A percentile compares a stretch with the other conserved stretches of the same genome.
Evolutionary conservation across 2,797 vertebrate genomes (phyloP).

Genomic region (Argentina silus): DNA sequence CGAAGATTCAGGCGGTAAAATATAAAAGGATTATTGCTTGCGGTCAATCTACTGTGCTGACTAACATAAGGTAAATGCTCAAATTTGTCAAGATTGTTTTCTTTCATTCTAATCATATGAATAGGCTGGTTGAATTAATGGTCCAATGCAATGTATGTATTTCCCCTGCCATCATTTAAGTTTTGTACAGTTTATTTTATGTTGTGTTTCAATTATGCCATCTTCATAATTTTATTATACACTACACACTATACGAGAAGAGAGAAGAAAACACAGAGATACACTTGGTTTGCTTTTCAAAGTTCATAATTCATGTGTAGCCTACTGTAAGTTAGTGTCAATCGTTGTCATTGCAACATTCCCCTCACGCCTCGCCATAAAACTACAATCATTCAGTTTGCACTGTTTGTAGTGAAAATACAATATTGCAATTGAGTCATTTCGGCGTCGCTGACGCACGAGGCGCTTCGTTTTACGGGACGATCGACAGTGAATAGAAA

Average conservation of each 20-base stretch:
- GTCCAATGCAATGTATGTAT: background rate
- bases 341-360: too few species aligned
- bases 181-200: background rate
- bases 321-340: background rate
- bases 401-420: too few species aligned
- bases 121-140: background rate
- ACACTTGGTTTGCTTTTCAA: background rate
- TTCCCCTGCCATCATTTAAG: background rate
- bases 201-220: background rate
- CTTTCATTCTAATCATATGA: background rate
- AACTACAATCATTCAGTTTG: too few species aligned
- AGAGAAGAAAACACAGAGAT: background rate
- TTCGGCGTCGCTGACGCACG: background rate
- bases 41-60: constrained; percentile 35
- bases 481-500: background rate
- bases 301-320: background rate
- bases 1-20: constrained; percentile 11
- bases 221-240: background rate
- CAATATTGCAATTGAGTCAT: too few species aligned
- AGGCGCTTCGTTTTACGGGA: background rate
- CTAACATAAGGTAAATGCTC: constrained; percentile 59
- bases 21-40: constrained; percentile 54
- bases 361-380: too few species aligned
- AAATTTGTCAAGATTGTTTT: constrained; percentile 41
- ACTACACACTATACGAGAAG: background rate